Percentiles rank a stretch among this genome's conserved stretches.
phyloP scores from a whole-genome alignment of 1,140 invertebrate genomes.

The Eciton burchellii region DNA sequence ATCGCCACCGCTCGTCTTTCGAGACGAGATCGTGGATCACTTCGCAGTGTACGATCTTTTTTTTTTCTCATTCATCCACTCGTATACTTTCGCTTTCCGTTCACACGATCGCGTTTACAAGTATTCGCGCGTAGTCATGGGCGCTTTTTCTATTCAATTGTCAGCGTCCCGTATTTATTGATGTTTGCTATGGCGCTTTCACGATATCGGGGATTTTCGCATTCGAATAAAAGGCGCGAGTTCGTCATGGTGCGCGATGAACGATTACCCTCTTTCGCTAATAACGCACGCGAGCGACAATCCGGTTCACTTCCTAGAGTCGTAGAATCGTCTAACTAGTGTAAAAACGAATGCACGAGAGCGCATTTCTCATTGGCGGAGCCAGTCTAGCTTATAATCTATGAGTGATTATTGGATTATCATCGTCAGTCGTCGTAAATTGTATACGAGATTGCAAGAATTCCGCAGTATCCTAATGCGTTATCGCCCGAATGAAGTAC shows the following conservation, averaged over 20 bases:
- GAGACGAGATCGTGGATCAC: conserved; percentile 10
- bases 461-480: neutral
- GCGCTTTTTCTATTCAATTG: conserved; percentile 9
- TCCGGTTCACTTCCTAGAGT: conserved; percentile 3
- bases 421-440: conserved; percentile 6
- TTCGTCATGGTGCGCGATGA: neutral
- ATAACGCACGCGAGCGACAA: neutral
- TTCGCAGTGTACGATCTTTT: neutral
- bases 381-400: neutral
- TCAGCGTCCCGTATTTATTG: conserved; percentile 7
- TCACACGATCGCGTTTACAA: conserved; percentile 28
- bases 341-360: neutral
- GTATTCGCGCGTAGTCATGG: conserved; percentile 27
- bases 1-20: neutral
- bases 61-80: neutral
- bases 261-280: conserved; percentile 27
- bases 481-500: neutral
- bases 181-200: conserved; percentile 9
- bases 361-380: neutral
- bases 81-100: conserved; percentile 41
- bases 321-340: neutral
- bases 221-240: neutral
- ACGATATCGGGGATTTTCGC: conserved; percentile 2
- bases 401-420: conserved; percentile 10
- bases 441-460: neutral